Base-by-base conservation (phyloP, 1,140 invertebrate genomes). In the Hycleus phaleratus region DNA sequence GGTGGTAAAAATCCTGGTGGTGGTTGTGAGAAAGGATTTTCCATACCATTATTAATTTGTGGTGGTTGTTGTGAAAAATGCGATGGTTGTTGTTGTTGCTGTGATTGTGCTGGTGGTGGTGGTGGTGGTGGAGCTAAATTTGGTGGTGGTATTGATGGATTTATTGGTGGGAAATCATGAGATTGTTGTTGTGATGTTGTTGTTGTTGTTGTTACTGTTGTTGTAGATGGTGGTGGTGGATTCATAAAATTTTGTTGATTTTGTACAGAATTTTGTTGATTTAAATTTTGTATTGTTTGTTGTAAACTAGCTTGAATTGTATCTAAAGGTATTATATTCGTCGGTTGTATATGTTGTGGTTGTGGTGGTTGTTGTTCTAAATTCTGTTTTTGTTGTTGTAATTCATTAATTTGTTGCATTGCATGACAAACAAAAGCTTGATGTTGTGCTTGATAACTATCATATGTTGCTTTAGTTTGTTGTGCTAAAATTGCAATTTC, bases 361-460 rank as follows among this genome's bases (percentile, higher is more conserved):
- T 26, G 51, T 39, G 57, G 48, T 7, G 59, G 49, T 59, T 73
- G 66, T 40, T 79, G 71, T 67, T 91, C 85, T 40, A 91, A 75
- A 9, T 81, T 80, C 58, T 85, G 82, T 67, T 89, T 89, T 70
- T 91, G 88, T 72, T 89, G 84, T 67, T 91, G 87, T 49, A 90
- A 77, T 68, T 82, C 86, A 71, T 93, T 88, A 65, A 95, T 88
- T 73, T 93, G 89, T 70, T 92, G 86, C 68, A 89, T 82, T 7
- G 93, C 87, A 75, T 98, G 95, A 45, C 85, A 82, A 4, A 94
- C 87, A 74, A 96, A 98, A 4, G 94, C 90, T 75, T 96, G 88
- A 79, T 98, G 95, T 69, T 98, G 95, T 42, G 89, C 86, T 77
- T 95, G 90, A 71, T 90, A 91, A 66, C 85, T 80, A 40, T 73